Base-by-base conservation (phyloP, 2,113 vertebrate species). In the Recurvirostra avosetta region DNA sequence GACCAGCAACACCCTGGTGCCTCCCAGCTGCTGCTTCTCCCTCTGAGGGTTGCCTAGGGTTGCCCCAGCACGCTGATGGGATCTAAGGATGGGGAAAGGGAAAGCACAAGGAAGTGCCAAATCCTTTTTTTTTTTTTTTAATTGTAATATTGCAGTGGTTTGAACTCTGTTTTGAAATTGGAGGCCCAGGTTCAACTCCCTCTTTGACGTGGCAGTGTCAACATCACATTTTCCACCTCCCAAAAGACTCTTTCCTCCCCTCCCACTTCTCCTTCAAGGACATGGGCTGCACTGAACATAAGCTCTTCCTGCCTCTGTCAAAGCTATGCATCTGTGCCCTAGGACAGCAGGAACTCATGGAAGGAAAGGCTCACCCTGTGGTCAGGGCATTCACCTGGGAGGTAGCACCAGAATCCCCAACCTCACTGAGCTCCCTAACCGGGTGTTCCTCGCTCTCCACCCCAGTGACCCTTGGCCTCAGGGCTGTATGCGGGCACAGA, bases 251-350 rank as follows among this genome's bases (percentile, higher is more conserved):
- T 14, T 32, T 29, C 47, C 22, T 78, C 36, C 16, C 47, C 36
- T 74, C 15, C 47, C 47, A 66, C n/a, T 45, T 49, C 30, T 84
- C 65, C 63, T 76, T 59, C 3, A 3, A 3, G 36, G 58, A 45
- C 0, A 4, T 45, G 45, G 6, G 25, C 11, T 47, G 18, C 49
- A 49, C 70, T 50, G 38, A 1, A 15, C 32, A 91, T 59, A 40
- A 29, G 22, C 29, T 63, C 23, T 36, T 75, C 65, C 85, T 71
- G 34, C 27, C 61, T 91, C 47, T 41, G 22, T 8, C 77, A 73
- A 40, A 90, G 36, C 34, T 1, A 1, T 45, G 29, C 26, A 30
- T 52, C 45, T 0, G 0, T 49, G 34, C 11, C 55, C 40, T 6
- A 3, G 6, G 9, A 29, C 16, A 58, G 36, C 0, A 2, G 63